phyloP scores from a whole-genome alignment of 2,113 vertebrate genomes.

The Eulemur rufifrons region DNA sequence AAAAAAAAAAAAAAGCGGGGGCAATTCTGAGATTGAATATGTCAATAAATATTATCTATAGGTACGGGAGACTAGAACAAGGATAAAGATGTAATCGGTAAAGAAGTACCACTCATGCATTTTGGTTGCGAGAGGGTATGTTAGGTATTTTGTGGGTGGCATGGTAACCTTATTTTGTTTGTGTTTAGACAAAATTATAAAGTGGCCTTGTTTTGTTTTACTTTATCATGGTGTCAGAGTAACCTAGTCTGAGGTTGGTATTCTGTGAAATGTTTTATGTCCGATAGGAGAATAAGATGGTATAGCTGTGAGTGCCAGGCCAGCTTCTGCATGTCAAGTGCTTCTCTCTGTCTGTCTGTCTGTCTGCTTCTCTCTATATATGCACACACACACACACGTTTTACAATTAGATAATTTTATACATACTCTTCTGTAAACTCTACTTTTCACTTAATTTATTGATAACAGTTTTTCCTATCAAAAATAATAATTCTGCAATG shows the following conservation, averaged over 20 bases:
- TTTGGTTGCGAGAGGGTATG: background rate
- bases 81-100: background rate
- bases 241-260: background rate
- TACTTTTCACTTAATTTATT: no score
- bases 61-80: background rate
- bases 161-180: background rate
- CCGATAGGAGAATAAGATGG: background rate
- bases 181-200: background rate
- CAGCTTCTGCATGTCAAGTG: background rate
- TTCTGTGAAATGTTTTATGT: background rate
- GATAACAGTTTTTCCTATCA: no score
- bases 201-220: background rate
- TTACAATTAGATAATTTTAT: no score
- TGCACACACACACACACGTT: no score
- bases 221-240: background rate
- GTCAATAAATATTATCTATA: no score
- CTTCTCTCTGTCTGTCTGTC: no score
- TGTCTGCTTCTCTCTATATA: no score
- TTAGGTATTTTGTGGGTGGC: background rate
- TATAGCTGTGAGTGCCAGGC: background rate
- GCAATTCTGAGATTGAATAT: no score
- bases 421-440: no score
- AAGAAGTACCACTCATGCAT: background rate
- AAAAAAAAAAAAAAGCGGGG: no score
- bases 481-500: no score